A percentile compares a stretch with the other conserved stretches of the same genome.
These are phyloP conservation scores for Drosophila mimetica DNA, from an alignment of 2,888 invertebrate species.

Conservation along the genomic window DNA sequence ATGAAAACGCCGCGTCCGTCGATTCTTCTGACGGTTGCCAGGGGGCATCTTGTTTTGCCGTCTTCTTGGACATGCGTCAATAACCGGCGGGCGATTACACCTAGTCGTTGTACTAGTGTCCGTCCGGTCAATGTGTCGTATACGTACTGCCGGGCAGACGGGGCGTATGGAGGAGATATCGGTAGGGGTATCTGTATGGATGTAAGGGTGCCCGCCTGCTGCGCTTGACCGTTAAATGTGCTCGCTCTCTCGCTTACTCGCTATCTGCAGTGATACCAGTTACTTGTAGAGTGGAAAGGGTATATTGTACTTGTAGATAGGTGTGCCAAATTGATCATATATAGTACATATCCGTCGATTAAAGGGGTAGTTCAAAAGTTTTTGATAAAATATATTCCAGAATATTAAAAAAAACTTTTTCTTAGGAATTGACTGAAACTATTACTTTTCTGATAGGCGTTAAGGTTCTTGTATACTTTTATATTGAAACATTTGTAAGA, in stretches of 20 bases:
- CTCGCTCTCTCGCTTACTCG: constrained; percentile 26
- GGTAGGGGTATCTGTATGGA: constrained; percentile 8
- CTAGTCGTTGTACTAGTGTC: constrained; percentile 66
- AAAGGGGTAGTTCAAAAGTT: too few relatives aligned
- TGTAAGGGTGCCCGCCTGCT: constrained; percentile 15
- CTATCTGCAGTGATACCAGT: neutral
- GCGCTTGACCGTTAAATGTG: constrained; percentile 54
- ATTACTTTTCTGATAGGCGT: too few relatives aligned
- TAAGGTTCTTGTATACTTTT: too few relatives aligned
- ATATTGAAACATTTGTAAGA: neutral
- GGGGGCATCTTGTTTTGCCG: constrained; percentile 46
- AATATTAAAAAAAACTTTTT: too few relatives aligned
- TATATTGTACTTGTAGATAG: too few relatives aligned
- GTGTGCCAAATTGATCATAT: too few relatives aligned
- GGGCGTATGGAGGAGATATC: constrained; percentile 6
- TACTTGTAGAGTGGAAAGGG: neutral
- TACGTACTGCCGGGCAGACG: constrained; percentile 53
- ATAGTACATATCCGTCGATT: too few relatives aligned
- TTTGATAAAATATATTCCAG: too few relatives aligned
- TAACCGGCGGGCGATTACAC: constrained; percentile 68
- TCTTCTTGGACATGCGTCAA: constrained; percentile 66
- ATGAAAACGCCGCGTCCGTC: constrained; percentile 61
- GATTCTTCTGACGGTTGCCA: constrained; percentile 59
- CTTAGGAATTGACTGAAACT: too few relatives aligned
- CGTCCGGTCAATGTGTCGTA: constrained; percentile 65